phyloP scores from a whole-genome alignment of 2,113 vertebrate species.

The Montifringilla adamsi region DNA sequence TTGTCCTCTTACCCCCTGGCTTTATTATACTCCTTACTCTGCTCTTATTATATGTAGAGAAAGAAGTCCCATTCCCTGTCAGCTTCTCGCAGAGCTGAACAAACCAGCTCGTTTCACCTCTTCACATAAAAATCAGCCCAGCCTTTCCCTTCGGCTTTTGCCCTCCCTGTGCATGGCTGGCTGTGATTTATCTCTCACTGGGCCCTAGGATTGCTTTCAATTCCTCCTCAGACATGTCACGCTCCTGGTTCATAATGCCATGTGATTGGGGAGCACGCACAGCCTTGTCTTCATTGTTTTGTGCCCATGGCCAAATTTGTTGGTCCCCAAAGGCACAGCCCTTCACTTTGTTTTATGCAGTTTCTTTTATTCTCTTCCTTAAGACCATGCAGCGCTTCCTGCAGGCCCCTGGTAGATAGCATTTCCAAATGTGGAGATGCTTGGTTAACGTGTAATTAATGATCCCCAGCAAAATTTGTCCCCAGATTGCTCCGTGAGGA shows the following conservation, averaged over 20 bases:
- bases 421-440: neutral
- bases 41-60: neutral
- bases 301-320: neutral
- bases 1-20: neutral
- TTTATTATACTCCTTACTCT: neutral
- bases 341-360: conserved; percentile 10
- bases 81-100: neutral
- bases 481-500: neutral
- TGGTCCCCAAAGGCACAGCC: neutral
- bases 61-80: neutral
- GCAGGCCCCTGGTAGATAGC: neutral
- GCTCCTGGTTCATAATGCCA: neutral
- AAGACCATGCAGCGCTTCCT: neutral
- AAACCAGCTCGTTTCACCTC: neutral
- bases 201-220: neutral
- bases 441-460: neutral
- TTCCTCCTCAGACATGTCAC: neutral
- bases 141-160: neutral
- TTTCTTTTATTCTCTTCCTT: neutral
- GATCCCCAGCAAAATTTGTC: neutral
- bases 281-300: conserved; percentile 1
- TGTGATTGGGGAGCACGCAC: neutral
- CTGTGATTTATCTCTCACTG: neutral
- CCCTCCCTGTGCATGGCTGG: neutral
- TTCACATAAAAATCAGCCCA: neutral